Evolutionary conservation across 2,888 invertebrate species (phyloP).

Genomic region (Drosophila heteroneura): DNA sequence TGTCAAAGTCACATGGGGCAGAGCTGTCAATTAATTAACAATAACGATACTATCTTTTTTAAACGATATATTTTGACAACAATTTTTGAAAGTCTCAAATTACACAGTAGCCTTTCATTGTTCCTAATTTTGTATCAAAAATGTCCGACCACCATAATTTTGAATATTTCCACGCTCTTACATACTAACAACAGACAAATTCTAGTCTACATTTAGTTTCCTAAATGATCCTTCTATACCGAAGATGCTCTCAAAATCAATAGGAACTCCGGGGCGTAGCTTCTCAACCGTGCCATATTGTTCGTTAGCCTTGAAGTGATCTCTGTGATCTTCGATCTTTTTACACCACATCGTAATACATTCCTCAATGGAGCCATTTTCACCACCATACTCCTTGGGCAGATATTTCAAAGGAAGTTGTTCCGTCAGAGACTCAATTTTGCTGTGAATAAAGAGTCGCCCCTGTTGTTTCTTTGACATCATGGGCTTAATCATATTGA

Average conservation of each 20-base stretch:
- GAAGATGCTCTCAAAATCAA: slow-evolving; percentile 76
- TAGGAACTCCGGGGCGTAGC: slow-evolving; percentile 72
- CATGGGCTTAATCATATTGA: slow-evolving; percentile 87
- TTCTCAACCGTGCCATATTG: slow-evolving; percentile 77
- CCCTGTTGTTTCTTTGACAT: slow-evolving; percentile 88
- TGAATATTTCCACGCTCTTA: neutral
- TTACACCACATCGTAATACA: slow-evolving; percentile 69
- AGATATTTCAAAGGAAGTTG: slow-evolving; percentile 87
- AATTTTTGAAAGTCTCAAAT: neutral
- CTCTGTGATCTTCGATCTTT: slow-evolving; percentile 66
- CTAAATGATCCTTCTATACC: slow-evolving; percentile 83
- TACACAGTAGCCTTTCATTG: neutral
- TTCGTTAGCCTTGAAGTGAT: slow-evolving; percentile 72
- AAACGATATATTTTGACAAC: neutral
- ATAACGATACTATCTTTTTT: neutral
- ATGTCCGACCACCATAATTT: neutral
- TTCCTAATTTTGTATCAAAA: neutral
- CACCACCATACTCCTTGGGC: slow-evolving; percentile 89
- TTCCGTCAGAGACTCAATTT: slow-evolving; percentile 87
- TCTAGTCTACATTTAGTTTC: slow-evolving; percentile 80
- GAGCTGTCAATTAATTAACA: neutral
- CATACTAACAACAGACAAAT: neutral
- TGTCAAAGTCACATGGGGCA: slow-evolving; percentile 34
- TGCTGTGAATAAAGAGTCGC: slow-evolving; percentile 87
- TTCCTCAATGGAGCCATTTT: slow-evolving; percentile 86